Conservation (phyloP, 2,113 vertebrate genomes). For the Gopherus evgoodei region DNA sequence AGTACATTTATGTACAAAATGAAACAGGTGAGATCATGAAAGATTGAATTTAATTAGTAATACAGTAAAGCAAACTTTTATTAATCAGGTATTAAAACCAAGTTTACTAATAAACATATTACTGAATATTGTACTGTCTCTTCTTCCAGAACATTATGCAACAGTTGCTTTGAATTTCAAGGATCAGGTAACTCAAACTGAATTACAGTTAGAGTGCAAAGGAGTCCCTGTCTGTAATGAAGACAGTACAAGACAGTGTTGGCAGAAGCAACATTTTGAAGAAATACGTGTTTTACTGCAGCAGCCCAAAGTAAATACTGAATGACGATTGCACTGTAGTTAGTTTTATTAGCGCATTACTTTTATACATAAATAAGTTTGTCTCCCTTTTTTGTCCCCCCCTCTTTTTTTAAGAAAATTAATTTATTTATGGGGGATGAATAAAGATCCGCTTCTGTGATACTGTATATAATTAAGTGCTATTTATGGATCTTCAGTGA, state of each 20-base stretch:
- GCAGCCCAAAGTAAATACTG: neutral
- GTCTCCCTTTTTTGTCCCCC: conserved; percentile 13
- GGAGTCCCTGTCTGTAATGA: conserved; percentile 71
- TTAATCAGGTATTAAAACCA: rapidly evolving
- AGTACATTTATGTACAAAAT: neutral
- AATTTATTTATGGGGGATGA: conserved; percentile 74
- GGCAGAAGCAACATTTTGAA: conserved; percentile 80
- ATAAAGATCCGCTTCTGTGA: conserved; percentile 62
- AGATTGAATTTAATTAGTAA: neutral
- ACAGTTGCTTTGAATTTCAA: conserved; percentile 74
- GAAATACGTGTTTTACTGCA: conserved; percentile 74
- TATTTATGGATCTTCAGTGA: conserved; percentile 47
- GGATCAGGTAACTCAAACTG: conserved; percentile 38
- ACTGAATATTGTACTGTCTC: neutral
- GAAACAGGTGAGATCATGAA: neutral
- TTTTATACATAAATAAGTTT: conserved; percentile 55
- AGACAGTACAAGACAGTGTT: conserved; percentile 72
- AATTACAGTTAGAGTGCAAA: conserved; percentile 76
- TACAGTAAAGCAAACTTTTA: neutral
- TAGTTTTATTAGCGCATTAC: conserved; percentile 68
- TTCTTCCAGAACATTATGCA: conserved; percentile 74
- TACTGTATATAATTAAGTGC: conserved; percentile 46
- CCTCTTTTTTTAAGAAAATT: conserved; percentile 34
- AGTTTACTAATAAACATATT: neutral
- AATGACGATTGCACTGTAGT: conserved; percentile 15